Evolutionary conservation across 1,140 invertebrate species (phyloP).

Genomic region (Drosophila sechellia): DNA sequence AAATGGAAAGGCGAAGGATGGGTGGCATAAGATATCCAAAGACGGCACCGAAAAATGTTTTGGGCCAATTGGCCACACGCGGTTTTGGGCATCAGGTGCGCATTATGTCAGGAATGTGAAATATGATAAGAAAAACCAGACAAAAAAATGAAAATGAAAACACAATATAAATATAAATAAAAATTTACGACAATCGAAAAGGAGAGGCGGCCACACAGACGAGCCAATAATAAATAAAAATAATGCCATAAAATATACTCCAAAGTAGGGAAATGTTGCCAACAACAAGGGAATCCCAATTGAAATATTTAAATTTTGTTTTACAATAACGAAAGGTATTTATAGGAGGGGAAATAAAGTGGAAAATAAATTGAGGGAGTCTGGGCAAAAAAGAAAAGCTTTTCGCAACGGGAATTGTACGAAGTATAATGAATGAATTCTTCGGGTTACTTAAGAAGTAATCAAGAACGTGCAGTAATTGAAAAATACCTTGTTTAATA

Average conservation of each 20-base stretch:
- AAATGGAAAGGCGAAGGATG: not conserved
- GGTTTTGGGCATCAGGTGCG: constrained; percentile 68
- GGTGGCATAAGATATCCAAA: constrained; percentile 10
- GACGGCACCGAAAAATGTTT: constrained; percentile 48
- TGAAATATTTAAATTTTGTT: constrained; percentile 42
- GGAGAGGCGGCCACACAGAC: constrained; percentile 13
- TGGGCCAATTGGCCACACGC: constrained; percentile 59
- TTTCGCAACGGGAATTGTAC: constrained; percentile 2
- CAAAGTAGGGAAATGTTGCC: constrained; percentile 46
- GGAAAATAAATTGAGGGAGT: constrained; percentile 35
- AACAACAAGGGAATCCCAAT: constrained; percentile 9
- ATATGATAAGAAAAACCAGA: constrained; percentile 57
- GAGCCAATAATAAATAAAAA: constrained; percentile 49
- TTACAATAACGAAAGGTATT: constrained; percentile 37
- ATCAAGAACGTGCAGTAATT: not conserved
- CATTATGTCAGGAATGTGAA: constrained; percentile 75
- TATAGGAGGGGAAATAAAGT: constrained; percentile 21
- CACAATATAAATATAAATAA: constrained; percentile 39
- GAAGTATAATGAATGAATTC: not conserved
- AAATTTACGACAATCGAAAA: constrained; percentile 36
- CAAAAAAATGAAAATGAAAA: constrained; percentile 8
- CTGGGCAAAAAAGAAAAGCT: not conserved
- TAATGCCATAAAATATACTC: constrained; percentile 47
- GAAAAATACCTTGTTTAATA: not conserved
- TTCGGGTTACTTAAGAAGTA: not conserved